Conservation (phyloP, 2,113 vertebrate genomes). For the Sclerurus mexicanus region DNA sequence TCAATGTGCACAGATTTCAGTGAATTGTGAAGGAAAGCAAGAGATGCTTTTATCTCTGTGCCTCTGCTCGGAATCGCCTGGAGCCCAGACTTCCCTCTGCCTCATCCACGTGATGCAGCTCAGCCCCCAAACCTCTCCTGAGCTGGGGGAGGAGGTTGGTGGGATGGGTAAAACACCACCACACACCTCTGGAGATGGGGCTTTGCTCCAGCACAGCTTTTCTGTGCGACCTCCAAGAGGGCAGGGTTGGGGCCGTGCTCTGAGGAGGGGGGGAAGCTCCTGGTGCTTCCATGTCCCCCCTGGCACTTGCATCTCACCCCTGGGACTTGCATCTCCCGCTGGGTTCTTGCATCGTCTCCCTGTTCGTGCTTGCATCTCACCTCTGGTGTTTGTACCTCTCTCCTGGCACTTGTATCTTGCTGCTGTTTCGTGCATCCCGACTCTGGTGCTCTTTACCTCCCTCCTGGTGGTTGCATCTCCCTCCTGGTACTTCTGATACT, state of each 20-base stretch:
- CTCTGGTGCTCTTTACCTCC: too few relatives aligned
- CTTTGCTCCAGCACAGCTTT: background rate
- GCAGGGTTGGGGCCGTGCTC: background rate
- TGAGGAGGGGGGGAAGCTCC: background rate
- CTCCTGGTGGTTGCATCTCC: too few relatives aligned
- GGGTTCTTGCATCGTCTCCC: background rate
- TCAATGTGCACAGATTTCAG: background rate
- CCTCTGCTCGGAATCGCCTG: fast-evolving
- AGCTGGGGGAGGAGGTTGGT: background rate
- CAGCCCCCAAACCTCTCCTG: background rate
- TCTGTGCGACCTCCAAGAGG: background rate
- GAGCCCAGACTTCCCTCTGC: background rate
- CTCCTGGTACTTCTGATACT: too few relatives aligned
- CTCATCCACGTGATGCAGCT: fast-evolving
- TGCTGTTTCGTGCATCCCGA: too few relatives aligned
- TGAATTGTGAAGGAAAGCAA: background rate
- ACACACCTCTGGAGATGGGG: background rate
- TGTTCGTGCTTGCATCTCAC: background rate
- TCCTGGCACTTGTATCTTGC: background rate
- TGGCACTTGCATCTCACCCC: background rate
- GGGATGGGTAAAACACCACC: background rate
- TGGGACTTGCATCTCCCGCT: too few relatives aligned
- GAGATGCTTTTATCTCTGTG: background rate
- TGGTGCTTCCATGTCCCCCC: background rate
- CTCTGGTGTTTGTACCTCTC: background rate